Base-by-base conservation (phyloP, 2,797 vertebrate species). In the Allobates femoralis region DNA sequence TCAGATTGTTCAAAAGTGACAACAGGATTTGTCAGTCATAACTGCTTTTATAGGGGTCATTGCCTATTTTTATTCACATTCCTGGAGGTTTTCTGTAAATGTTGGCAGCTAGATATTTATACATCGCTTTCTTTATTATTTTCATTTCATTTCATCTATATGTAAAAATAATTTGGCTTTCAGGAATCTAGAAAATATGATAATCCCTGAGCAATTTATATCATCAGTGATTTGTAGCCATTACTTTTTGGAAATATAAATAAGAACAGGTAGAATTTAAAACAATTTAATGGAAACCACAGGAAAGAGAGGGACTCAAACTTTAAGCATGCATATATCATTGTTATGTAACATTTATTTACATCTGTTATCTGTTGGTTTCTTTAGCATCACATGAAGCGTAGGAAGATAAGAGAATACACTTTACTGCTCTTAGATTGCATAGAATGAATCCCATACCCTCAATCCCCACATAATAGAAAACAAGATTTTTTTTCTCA, bases 401-500 rank as follows among this genome's bases (percentile, higher is more conserved):
- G 62, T 14, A n/a, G 28, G 5, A 10, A 32, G 50, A 21, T 12
- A 73, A 81, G 5, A 73, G 30, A 75, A 81, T 60, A 81, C 51
- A 34, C 69, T 58, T 21, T 12, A 81, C 60, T 23, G 53, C 55
- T 41, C n/a, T n/a, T 55, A 58, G 28, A 53, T 73, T 53, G 46
- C 41, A 58, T 28, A 37, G 55, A 81, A 80, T 80, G 26, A 86
- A 86, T 74, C 37, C 69, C 55, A 53, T 41, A 46, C 55, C 64
- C 56, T 76, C 69, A 75, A 75, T 86, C 56, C 55, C 4, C 23
- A 64, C 34, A 26, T 86, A 86, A 75, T 64, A 19, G 26, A 69
- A 85, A 77, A 67, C 75, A 56, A 78, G 32, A 55, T 34, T 32
- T 81, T 79, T 69, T 53, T 60, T 11, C 30, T 64, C 78, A 75